phyloP scores from a whole-genome alignment of 2,113 vertebrate genomes.

The Platysternon megacephalum region DNA sequence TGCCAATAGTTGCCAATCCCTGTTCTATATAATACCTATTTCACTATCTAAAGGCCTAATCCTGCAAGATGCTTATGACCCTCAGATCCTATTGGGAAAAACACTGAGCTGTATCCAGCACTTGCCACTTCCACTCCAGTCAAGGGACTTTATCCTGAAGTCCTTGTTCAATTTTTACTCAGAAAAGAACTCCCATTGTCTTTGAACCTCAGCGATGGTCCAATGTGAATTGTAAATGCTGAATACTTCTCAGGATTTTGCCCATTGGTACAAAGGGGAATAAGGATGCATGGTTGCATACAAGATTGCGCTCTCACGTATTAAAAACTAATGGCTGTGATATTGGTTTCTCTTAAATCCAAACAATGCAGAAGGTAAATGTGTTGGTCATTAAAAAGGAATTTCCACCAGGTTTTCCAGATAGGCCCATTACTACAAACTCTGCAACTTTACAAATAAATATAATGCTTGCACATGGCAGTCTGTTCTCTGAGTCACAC shows the following conservation, averaged over 20 bases:
- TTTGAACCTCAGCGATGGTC: neutral
- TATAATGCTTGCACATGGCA: accelerated
- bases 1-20: too few species aligned
- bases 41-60: neutral
- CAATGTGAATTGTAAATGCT: neutral
- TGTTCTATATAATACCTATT: neutral
- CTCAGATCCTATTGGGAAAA: accelerated
- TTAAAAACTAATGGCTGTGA: neutral
- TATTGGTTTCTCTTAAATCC: neutral
- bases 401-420: neutral
- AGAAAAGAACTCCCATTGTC: neutral
- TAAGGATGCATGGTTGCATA: neutral
- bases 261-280: neutral
- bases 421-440: neutral
- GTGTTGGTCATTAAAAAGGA: neutral
- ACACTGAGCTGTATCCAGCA: neutral
- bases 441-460: neutral
- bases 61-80: neutral
- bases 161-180: neutral
- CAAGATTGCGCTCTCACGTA: neutral
- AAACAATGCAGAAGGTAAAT: neutral
- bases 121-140: neutral
- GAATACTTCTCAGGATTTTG: neutral
- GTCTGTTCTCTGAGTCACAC: neutral
- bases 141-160: neutral